Conservation (phyloP, 2,113 vertebrate genomes). For the Actenoides hombroni region DNA sequence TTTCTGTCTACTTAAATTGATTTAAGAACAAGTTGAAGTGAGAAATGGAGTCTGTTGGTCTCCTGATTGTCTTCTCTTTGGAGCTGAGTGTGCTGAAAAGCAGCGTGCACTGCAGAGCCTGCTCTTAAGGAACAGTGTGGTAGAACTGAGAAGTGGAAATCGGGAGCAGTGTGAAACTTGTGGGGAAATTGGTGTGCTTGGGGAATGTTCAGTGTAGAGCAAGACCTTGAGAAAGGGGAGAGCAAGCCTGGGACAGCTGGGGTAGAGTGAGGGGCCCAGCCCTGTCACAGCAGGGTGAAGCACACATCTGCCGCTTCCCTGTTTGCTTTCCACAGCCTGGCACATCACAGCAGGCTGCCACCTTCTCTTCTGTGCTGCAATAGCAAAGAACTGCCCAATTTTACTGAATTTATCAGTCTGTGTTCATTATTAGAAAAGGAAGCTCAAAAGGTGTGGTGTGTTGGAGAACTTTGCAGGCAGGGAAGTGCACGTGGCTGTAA, state of each 20-base stretch:
- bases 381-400: not conserved
- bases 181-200: not conserved
- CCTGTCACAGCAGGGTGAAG: not conserved
- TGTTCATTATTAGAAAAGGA: not conserved
- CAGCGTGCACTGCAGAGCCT: accelerated
- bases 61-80: not conserved
- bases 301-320: not conserved
- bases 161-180: not conserved
- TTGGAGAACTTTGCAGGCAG: not conserved
- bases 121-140: not conserved
- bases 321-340: not conserved
- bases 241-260: not conserved
- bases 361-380: not conserved
- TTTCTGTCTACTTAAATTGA: not conserved
- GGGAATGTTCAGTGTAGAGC: not conserved
- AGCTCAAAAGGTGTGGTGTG: not conserved
- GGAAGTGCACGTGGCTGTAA: not conserved
- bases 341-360: accelerated
- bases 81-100: not conserved
- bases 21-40: not conserved
- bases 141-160: not conserved
- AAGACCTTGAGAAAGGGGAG: not conserved
- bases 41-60: not conserved
- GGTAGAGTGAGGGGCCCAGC: not conserved
- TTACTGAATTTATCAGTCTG: not conserved